Conservation (phyloP, 1,140 invertebrate species). For the Gonioctena quinquepunctata region DNA sequence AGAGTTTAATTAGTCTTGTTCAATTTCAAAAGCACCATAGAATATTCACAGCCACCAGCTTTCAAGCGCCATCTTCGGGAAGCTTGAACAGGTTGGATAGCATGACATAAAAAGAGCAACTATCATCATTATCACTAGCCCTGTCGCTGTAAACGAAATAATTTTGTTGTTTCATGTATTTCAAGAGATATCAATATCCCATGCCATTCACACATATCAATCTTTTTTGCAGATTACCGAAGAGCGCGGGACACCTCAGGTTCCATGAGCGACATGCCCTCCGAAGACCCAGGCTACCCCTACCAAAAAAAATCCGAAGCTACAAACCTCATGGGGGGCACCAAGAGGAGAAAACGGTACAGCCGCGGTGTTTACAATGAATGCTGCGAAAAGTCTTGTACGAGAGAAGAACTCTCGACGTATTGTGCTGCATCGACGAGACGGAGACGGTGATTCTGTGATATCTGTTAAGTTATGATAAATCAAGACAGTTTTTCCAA, state of each 20-base stretch:
- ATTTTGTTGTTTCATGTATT: too few relatives aligned
- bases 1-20: too few relatives aligned
- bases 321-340: conserved; percentile 37
- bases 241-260: conserved; percentile 7
- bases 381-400: conserved; percentile 56
- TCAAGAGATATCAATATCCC: too few relatives aligned
- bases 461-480: background rate
- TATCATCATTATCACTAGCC: too few relatives aligned
- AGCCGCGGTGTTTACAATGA: conserved; percentile 53
- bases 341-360: conserved; percentile 32
- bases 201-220: too few relatives aligned
- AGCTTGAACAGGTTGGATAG: too few relatives aligned
- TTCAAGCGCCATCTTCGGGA: too few relatives aligned
- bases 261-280: conserved; percentile 8
- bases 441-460: background rate
- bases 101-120: too few relatives aligned
- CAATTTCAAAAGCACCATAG: too few relatives aligned
- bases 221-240: conserved; percentile 13
- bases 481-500: background rate
- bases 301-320: conserved; percentile 22
- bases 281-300: conserved; percentile 21
- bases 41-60: too few relatives aligned
- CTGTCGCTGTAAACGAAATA: too few relatives aligned
- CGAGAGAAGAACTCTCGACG: conserved; percentile 44
- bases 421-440: conserved; percentile 23